Evolutionary conservation across 2,797 vertebrate genomes (phyloP), one percentile per base, ranked within the genome.

Genomic region (Trachurus trachurus): DNA sequence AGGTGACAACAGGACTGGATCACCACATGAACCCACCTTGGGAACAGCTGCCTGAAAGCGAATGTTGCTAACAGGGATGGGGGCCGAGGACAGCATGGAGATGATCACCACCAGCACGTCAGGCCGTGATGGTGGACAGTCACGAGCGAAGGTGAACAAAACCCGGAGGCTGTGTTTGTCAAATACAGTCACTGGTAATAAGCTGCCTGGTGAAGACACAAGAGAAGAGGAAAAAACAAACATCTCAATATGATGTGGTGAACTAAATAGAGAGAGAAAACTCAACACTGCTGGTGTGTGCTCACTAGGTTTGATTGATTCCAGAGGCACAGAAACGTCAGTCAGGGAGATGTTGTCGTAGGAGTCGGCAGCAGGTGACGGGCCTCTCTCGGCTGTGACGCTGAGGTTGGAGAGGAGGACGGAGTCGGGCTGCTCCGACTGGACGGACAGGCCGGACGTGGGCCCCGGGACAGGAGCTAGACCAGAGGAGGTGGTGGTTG

Each of bases 11-110:
- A 37, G 34, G 0, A 60, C 16, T 1, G 47, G n/a, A 12, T 74
- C 49, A 56, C 11, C 52, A 49, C 29, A 0, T 26, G 1, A 10
- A 61, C 87, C 74, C 88, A 98, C 98, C 98, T 97, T 99, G 78
- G 98, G 98, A 21, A 99, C 98, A 0, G 98, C 98, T 0, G 98
- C 96, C 93, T 99, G 98, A 91, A 99, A 98, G 81, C 97, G 93
- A 42, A 99, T 98, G 91, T 96, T 97, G 83, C 95, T 96, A 87
- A 98, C 96, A 3, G 98, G 96, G 77, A 95, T 92, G 0, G 98
- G 97, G 0, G 98, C 97, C 0, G 97, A 99, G 77, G 98, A 99
- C 53, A 99, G 92, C 98, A 99, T 99, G 64, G 98, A 99, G 66
- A 99, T 97, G 81, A 99, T 98, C 71, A 99, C 98, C 79, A 99